Evolutionary conservation across 2,797 vertebrate genomes (phyloP), one percentile per base, ranked within the genome.

Genomic region (Luscinia megarhynchos): DNA sequence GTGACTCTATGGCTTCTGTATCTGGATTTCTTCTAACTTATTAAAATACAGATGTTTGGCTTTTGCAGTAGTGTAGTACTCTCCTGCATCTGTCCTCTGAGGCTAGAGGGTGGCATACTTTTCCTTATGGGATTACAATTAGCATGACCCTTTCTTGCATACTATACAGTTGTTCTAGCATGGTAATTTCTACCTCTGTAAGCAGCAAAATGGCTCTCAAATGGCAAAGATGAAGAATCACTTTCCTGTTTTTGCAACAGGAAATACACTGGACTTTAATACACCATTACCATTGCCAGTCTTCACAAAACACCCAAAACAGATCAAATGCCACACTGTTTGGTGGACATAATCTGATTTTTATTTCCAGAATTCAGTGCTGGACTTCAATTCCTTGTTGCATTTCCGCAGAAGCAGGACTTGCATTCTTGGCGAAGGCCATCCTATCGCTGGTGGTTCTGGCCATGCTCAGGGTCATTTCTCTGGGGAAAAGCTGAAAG

Each of bases 1-100:
- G 53, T 95, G 96, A 95, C 94, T 96, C 90, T 90, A 43, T 93
- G 94, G 90, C 75, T 95, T 95, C 86, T 91, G 15, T 95, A 85
- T 82, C 36, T 93, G 92, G 58, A 79, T 92, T 94, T 94, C 68
- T 91, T 96, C 73, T 96, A 93, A 96, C 61, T 94, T 93, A 95
- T 90, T 96, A 96, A 95, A 95, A 91, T 89, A 87, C 61, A 64
- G 40, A 82, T 10, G 46, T 76, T 90, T 96, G 84, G 69, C 72
- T 78, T 89, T 91, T 93, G 74, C 82, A 89, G 10, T 81, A 92
- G 69, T 54, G 27, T 34, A 89, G 46, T 86, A 51, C 63, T 90
- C n/a, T 69, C 48, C 67, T 91, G 55, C 41, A 75, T 90, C 68
- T 94, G 24, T 84, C 84, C 87, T 68, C 29, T 1, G 8, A 54